phyloP scores from a whole-genome alignment of 2,113 vertebrate species.

The Condylura cristata region DNA sequence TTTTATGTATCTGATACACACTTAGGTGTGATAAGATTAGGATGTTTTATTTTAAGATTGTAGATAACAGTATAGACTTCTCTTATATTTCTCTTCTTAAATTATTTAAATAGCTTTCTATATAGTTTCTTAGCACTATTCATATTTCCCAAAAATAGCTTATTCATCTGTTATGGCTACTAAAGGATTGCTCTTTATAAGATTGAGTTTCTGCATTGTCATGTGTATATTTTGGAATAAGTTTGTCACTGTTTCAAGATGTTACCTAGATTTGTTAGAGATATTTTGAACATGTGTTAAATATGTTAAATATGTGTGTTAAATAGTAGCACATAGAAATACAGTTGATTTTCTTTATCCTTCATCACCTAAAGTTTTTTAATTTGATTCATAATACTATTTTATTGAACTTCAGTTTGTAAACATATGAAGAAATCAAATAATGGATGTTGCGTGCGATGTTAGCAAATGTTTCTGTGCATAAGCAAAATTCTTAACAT shows the following conservation, averaged over 20 bases:
- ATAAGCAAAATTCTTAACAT: neutral
- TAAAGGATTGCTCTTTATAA: slow-evolving; percentile 32
- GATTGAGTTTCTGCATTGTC: neutral
- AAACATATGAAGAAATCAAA: neutral
- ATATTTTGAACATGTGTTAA: slow-evolving; percentile 20
- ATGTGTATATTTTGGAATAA: neutral
- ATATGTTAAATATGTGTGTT: slow-evolving; percentile 8
- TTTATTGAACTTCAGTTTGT: neutral
- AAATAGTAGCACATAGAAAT: neutral
- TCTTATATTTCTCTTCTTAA: neutral
- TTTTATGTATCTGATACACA: neutral
- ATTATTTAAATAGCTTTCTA: neutral
- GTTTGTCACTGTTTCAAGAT: neutral
- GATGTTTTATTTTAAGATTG: neutral
- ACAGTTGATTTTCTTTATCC: neutral
- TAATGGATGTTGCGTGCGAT: neutral
- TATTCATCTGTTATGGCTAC: neutral
- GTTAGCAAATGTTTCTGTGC: neutral
- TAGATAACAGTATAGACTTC: neutral
- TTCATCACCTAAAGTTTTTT: neutral
- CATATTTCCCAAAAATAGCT: neutral
- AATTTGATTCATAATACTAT: neutral
- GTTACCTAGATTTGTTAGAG: neutral
- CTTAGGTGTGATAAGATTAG: neutral
- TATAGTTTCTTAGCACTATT: neutral